phyloP scores from a whole-genome alignment of 2,113 vertebrate genomes.

The Trogon surrucura region DNA sequence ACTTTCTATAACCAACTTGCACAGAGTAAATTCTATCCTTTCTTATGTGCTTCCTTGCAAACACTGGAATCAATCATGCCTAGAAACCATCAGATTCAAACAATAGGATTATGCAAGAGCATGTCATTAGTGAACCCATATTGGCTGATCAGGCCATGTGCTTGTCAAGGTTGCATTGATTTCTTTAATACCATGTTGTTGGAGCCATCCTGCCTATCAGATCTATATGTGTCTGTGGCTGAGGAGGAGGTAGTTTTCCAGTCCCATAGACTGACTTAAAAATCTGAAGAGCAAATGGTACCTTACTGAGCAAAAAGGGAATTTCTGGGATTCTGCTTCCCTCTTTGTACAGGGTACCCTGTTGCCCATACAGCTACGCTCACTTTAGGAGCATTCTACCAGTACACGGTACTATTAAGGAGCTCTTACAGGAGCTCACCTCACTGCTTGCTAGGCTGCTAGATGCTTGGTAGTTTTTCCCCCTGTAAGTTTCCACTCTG shows the following conservation, averaged over 20 bases:
- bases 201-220: neutral
- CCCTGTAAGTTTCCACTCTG: neutral
- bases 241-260: neutral
- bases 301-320: neutral
- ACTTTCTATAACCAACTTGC: neutral
- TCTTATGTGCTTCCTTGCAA: neutral
- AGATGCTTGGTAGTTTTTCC: neutral
- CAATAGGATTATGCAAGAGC: neutral
- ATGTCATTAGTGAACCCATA: neutral
- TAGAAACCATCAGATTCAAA: neutral
- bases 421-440: neutral
- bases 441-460: neutral
- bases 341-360: too few relatives aligned
- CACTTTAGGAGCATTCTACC: neutral
- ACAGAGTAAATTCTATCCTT: neutral
- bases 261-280: neutral
- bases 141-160: neutral
- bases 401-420: too few relatives aligned
- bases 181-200: neutral
- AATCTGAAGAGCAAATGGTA: neutral
- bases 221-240: neutral
- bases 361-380: neutral
- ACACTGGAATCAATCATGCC: neutral
- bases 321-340: neutral
- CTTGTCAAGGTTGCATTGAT: slow-evolving; percentile 3